Evolutionary conservation across 2,888 invertebrate species (phyloP).

Genomic region (Linyphia triangularis): DNA sequence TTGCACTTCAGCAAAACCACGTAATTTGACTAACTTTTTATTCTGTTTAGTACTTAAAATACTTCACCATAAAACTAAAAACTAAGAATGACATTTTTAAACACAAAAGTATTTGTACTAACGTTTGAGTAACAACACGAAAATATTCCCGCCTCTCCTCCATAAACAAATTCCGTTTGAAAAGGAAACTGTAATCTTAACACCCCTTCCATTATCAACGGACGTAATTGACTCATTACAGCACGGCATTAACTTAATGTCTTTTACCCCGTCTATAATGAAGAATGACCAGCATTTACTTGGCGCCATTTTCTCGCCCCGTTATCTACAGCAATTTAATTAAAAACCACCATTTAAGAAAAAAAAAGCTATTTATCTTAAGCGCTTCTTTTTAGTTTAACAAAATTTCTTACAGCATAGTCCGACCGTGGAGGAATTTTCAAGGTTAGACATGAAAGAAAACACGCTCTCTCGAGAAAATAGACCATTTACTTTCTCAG

Average conservation of each 20-base stretch:
- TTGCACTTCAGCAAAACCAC: no score
- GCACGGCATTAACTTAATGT: slow-evolving; percentile 23
- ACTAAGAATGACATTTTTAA: no score
- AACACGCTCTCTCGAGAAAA: no score
- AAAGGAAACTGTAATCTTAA: neutral
- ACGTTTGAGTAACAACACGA: neutral
- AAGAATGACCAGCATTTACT: slow-evolving; percentile 42
- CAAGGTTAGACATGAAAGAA: no score
- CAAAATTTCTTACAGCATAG: neutral
- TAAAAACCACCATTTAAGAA: slow-evolving; percentile 25
- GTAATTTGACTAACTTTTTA: no score
- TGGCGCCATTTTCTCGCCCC: neutral
- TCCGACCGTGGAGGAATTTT: neutral
- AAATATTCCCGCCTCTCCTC: neutral
- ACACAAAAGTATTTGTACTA: neutral
- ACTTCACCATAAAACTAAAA: no score
- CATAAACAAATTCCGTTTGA: neutral
- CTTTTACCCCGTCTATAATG: neutral
- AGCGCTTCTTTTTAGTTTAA: neutral
- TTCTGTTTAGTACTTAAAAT: no score
- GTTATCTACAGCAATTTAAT: slow-evolving; percentile 27
- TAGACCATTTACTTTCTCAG: no score
- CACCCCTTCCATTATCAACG: slow-evolving; percentile 15
- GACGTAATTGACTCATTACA: slow-evolving; percentile 39
- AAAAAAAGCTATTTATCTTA: neutral